These are phyloP conservation scores for Heterohyrax brucei DNA, from an alignment of 2,797 vertebrate genomes.

Conservation along the genomic window DNA sequence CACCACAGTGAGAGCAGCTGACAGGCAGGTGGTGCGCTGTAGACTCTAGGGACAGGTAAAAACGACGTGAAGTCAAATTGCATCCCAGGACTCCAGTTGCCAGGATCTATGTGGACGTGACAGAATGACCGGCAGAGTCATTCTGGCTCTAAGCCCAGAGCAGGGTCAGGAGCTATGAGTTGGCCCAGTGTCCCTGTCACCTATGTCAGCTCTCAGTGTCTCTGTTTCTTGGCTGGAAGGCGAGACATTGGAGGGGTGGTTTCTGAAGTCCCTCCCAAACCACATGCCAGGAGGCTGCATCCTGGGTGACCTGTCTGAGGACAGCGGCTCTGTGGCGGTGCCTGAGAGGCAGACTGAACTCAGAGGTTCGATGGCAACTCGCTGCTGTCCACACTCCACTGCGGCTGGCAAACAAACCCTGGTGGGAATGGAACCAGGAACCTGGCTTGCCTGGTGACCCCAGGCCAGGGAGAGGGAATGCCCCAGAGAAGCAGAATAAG, in stretches of 20 bases:
- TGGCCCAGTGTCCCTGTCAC: too few species aligned
- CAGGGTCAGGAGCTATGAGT: too few species aligned
- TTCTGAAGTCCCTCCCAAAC: neutral
- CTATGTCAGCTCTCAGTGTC: too few species aligned
- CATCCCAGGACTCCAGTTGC: fast-evolving
- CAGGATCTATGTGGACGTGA: too few species aligned
- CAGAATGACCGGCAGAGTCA: too few species aligned
- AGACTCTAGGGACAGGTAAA: neutral
- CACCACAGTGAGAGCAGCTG: too few species aligned
- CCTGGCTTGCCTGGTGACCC: fast-evolving
- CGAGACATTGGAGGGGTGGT: neutral
- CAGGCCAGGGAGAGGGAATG: neutral
- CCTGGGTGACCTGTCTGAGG: neutral
- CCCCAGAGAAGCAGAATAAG: fast-evolving
- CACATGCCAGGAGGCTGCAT: neutral
- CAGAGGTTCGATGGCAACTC: neutral
- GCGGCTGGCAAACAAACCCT: fast-evolving
- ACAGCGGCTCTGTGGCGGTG: too few species aligned
- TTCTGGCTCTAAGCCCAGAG: too few species aligned
- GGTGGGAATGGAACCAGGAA: neutral
- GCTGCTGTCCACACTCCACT: fast-evolving
- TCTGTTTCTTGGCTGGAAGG: neutral
- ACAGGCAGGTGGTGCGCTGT: neutral
- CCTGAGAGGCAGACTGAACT: too few species aligned
- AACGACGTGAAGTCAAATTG: neutral